phyloP scores from a whole-genome alignment of 2,888 invertebrate genomes.

The Cantharis lateralis region DNA sequence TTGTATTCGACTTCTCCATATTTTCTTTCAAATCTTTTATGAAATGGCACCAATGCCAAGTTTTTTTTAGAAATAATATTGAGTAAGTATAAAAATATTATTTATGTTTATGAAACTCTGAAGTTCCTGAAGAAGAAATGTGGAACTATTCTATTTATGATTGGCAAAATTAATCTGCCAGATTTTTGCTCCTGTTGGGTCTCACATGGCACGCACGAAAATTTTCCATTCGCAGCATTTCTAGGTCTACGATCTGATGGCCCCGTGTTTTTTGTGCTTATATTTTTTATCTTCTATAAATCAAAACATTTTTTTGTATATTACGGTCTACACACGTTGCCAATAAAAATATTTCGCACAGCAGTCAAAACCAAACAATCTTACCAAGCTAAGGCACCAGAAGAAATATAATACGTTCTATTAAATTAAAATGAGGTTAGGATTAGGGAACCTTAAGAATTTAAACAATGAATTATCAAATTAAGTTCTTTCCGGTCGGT shows the following conservation, averaged over 20 bases:
- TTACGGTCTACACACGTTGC: background rate
- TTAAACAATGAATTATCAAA: background rate
- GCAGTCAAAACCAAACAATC: background rate
- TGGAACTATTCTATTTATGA: no score
- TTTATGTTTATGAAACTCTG: no score
- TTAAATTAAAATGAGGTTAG: background rate
- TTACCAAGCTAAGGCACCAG: background rate
- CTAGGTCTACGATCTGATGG: background rate
- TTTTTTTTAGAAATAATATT: no score
- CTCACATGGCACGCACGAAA: background rate
- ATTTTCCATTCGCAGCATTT: background rate
- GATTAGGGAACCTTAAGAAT: background rate
- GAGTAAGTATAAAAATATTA: no score
- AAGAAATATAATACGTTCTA: background rate
- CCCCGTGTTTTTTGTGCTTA: background rate
- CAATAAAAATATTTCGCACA: background rate
- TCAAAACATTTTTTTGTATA: background rate
- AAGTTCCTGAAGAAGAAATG: no score
- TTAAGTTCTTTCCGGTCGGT: background rate
- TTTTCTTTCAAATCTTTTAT: no score
- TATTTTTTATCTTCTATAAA: background rate
- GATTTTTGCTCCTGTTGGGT: background rate
- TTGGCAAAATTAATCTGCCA: background rate
- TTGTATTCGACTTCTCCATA: no score
- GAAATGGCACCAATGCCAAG: no score